Percentiles rank a stretch among this genome's conserved stretches.
These are phyloP conservation scores for Limosa lapponica DNA, from an alignment of 2,797 vertebrate genomes.

Conservation along the genomic window DNA sequence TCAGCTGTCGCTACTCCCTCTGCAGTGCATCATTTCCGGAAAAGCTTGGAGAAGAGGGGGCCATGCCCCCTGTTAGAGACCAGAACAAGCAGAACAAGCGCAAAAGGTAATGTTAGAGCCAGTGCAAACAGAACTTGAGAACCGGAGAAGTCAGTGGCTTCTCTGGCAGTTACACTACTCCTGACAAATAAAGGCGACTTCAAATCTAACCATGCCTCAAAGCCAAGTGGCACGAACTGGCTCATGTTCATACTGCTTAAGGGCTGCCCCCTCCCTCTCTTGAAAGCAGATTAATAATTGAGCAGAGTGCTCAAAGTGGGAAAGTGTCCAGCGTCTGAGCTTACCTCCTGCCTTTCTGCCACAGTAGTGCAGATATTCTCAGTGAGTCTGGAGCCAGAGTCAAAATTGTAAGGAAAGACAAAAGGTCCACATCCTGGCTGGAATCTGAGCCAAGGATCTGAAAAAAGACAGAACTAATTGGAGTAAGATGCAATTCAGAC, in stretches of 20 bases:
- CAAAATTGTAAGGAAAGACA: neutral
- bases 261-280: neutral
- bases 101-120: neutral
- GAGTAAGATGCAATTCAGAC: neutral
- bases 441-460: neutral
- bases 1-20: neutral
- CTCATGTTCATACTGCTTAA: neutral
- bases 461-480: neutral
- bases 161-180: neutral
- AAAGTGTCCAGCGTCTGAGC: neutral
- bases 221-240: neutral
- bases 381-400: neutral
- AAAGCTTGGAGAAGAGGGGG: neutral
- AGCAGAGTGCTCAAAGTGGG: neutral
- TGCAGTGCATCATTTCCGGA: neutral
- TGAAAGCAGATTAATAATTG: neutral
- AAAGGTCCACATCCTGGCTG: neutral
- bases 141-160: neutral
- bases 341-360: constrained; percentile 1
- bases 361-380: neutral
- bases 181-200: neutral
- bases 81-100: neutral
- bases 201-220: neutral
- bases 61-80: neutral
- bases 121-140: neutral